Percentiles rank a stretch among this genome's conserved stretches.
Evolutionary conservation across 2,113 vertebrate species (phyloP).

Genomic region (Pollimyrus isidori): DNA sequence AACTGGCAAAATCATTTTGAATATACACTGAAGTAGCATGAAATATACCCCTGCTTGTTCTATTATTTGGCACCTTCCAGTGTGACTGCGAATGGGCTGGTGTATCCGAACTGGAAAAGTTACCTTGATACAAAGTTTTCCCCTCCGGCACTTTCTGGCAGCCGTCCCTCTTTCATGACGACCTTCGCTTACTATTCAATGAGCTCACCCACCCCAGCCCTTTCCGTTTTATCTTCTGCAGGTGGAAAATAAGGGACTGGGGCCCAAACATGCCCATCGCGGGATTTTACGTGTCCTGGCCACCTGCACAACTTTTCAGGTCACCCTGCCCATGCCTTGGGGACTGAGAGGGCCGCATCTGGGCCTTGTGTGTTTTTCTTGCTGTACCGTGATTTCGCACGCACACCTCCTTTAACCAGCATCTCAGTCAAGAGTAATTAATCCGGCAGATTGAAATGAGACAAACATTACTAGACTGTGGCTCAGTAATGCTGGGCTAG

Average conservation of each 20-base stretch:
- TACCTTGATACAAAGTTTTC: not conserved
- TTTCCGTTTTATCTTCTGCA: not conserved
- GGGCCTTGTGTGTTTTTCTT: not conserved
- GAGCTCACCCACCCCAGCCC: not conserved
- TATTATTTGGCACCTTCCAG: not conserved
- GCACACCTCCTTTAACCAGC: not conserved
- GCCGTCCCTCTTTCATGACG: not conserved
- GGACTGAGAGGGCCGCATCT: not conserved
- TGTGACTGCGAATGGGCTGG: not conserved
- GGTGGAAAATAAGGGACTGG: not conserved
- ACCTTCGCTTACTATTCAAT: not conserved
- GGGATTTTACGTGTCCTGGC: not conserved
- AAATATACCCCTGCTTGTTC: not conserved
- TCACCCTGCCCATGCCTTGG: not conserved
- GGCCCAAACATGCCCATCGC: not conserved
- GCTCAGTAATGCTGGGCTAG: not conserved
- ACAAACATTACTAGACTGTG: not conserved
- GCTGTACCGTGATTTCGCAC: not conserved
- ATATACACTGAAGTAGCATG: not conserved
- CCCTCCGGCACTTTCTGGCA: not conserved
- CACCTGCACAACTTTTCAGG: not conserved
- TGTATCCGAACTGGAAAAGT: not conserved
- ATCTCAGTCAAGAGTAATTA: not conserved
- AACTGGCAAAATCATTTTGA: not conserved
- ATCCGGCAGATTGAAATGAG: not conserved